Base-by-base conservation (phyloP, 1,140 invertebrate species). In the Diorhabda carinulata region DNA sequence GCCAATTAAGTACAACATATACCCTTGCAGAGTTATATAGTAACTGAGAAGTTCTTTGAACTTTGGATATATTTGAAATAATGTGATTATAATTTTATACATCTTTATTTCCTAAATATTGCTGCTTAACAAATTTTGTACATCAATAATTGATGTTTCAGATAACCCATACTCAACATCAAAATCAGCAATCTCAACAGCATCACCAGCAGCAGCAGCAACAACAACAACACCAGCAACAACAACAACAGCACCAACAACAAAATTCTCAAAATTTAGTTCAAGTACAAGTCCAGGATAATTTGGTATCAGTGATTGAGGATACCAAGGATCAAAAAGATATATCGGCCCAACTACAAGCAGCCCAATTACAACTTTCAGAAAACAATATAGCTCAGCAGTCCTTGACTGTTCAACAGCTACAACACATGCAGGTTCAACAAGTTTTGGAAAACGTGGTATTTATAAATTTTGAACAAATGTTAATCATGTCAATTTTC, bases 251-350 rank as follows among this genome's bases (percentile, higher is more conserved):
- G 52, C 62, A 70, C 40, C 60, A 65, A 42, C 57, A 69, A 62
- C 74, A 75, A 65, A 52, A 52, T 52, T 6, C 47, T 52, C 78
- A 79, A 64, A 80, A 78, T 69, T 76, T 81, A 72, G 79, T 81
- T 4, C 80, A 81, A 66, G 80, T 81, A 8, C 79, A 81, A 71
- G 80, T 81, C 7, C 79, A 81, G 64, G 79, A 81, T 71, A 81
- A 81, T 70, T 72, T 81, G 70, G 79, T 81, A 1, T 80, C 78
- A 3, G 80, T 81, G 5, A 81, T 81, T 41, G 80, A 81, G 67
- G 80, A 80, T 66, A 78, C 70, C 64, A 80, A 79, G 68, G 79
- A 81, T 43, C 77, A 79, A 58, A 81, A 80, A 69, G 78, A 80
- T 66, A 71, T 79, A 9, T 64, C 76, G 2, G 72, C 76, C 56